A percentile compares a stretch with the other conserved stretches of the same genome.
Conservation (phyloP, 2,888 invertebrate genomes). For the Anarsia innoxiella region DNA sequence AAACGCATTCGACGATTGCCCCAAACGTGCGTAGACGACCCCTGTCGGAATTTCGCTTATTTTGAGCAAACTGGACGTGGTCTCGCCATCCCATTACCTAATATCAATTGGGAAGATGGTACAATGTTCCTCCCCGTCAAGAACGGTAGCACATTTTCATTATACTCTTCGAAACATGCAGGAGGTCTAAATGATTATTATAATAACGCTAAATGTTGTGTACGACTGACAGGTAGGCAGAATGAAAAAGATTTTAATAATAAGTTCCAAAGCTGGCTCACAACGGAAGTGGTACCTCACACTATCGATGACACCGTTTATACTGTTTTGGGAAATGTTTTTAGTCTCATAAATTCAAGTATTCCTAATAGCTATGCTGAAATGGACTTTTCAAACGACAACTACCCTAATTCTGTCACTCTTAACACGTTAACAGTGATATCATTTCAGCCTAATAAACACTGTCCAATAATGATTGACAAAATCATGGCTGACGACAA, state of each 20-base stretch:
- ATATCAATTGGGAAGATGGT: conserved; percentile 69
- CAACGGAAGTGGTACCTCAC: conserved; percentile 63
- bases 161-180: conserved; percentile 35
- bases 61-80: conserved; percentile 39
- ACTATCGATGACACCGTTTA: conserved; percentile 77
- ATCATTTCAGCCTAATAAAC: too few species aligned
- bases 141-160: conserved; percentile 34
- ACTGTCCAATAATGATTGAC: too few species aligned
- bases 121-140: conserved; percentile 79
- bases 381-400: too few species aligned
- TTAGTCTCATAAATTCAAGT: conserved; percentile 42
- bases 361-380: too few species aligned
- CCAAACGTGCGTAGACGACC: conserved; percentile 20
- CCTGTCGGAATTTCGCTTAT: conserved; percentile 44
- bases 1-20: background rate
- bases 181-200: conserved; percentile 74
- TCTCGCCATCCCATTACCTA: conserved; percentile 70
- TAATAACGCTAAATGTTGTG: conserved; percentile 67
- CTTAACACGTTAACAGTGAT: too few species aligned
- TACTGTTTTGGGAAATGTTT: conserved; percentile 67
- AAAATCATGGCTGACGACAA: too few species aligned
- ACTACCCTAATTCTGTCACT: too few species aligned
- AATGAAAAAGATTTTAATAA: conserved; percentile 60
- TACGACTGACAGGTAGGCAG: conserved; percentile 44
- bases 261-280: conserved; percentile 72